phyloP scores from a whole-genome alignment of 2,888 invertebrate genomes.

The Stenurella melanura region DNA sequence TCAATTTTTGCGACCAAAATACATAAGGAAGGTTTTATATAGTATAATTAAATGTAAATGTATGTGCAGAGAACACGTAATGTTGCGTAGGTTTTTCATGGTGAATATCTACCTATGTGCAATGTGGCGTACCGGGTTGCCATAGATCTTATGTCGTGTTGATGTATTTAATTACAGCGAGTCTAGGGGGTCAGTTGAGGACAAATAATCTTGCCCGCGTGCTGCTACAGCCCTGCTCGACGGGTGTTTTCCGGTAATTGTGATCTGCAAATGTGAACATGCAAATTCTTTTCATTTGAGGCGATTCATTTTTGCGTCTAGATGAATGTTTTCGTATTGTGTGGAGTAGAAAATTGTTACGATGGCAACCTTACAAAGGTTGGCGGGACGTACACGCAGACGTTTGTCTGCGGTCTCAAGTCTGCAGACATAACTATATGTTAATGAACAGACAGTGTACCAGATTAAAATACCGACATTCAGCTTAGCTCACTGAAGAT shows the following conservation, averaged over 20 bases:
- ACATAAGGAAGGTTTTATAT: constrained; percentile 12
- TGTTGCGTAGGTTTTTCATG: constrained; percentile 39
- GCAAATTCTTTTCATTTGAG: not conserved
- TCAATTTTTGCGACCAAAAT: constrained; percentile 14
- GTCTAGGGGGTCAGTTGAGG: constrained; percentile 49
- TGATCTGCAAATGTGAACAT: constrained; percentile 8
- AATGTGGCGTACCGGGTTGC: constrained; percentile 53
- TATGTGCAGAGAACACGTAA: constrained; percentile 36
- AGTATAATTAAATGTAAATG: constrained; percentile 41
- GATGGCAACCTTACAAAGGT: not conserved
- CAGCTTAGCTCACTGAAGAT: too few species aligned
- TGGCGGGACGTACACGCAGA: not conserved
- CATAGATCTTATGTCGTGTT: constrained; percentile 57
- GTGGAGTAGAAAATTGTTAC: not conserved
- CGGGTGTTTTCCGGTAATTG: constrained; percentile 45
- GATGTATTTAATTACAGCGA: constrained; percentile 56
- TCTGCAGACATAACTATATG: too few species aligned
- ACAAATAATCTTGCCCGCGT: constrained; percentile 43
- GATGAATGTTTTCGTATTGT: not conserved
- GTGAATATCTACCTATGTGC: constrained; percentile 39
- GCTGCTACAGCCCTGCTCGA: constrained; percentile 43
- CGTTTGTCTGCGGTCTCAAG: too few species aligned
- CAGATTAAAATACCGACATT: too few species aligned
- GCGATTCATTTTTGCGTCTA: not conserved
- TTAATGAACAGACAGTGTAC: too few species aligned